Evolutionary conservation across 2,113 vertebrate genomes (phyloP).

Genomic region (Tachycineta bicolor): DNA sequence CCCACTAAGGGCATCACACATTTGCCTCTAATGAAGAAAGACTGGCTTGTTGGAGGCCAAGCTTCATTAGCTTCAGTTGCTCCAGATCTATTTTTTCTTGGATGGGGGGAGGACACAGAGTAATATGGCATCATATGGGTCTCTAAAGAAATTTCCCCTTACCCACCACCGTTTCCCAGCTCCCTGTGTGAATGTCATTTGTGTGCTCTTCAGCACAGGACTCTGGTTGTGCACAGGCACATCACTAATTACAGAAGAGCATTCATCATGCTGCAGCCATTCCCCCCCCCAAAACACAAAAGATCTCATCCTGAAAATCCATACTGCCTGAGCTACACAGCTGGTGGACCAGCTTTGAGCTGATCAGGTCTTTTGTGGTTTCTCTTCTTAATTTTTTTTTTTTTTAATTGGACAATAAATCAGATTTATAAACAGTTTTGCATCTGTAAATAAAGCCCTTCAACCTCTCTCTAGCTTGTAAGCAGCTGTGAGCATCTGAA

Average conservation of each 20-base stretch:
- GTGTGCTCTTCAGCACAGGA: background rate
- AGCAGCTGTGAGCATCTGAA: background rate
- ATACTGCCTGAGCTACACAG: background rate
- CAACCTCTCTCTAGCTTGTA: background rate
- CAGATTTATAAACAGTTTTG: background rate
- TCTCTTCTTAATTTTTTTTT: background rate
- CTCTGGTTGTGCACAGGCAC: background rate
- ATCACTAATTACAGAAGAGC: background rate
- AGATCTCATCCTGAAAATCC: background rate
- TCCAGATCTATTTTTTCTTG: background rate
- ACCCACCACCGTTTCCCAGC: background rate
- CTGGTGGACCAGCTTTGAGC: background rate
- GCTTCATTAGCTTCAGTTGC: slow-evolving; percentile 18
- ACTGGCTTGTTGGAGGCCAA: background rate
- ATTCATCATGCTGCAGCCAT: rapidly evolving
- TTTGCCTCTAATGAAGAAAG: slow-evolving; percentile 24
- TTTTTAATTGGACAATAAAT: background rate
- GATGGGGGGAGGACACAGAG: no score
- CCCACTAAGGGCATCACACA: background rate
- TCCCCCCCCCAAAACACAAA: background rate
- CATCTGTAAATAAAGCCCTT: background rate
- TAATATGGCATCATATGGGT: background rate
- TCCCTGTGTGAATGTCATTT: background rate
- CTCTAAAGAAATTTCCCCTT: background rate
- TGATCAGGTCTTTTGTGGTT: background rate